Evolutionary conservation across 1,140 invertebrate genomes (phyloP).

Genomic region (Drosophila parvula): DNA sequence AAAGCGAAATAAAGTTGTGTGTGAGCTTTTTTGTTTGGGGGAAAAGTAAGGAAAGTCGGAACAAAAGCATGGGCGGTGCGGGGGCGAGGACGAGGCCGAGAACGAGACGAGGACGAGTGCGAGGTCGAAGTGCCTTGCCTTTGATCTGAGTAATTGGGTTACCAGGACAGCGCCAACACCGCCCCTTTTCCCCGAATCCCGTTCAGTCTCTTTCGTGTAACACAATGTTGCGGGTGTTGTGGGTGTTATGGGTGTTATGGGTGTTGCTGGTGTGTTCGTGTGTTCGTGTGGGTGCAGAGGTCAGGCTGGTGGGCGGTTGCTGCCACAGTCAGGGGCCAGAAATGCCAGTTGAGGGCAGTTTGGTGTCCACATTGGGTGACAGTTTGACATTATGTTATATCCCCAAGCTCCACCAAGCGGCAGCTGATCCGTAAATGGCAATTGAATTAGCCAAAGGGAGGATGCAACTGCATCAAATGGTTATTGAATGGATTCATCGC

Average conservation of each 20-base stretch:
- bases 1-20: not conserved
- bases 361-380: conserved; percentile 9
- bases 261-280: not conserved
- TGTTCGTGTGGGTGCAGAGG: conserved; percentile 39
- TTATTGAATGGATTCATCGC: not conserved
- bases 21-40: not conserved
- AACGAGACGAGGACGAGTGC: conserved; percentile 1
- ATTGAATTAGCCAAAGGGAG: conserved; percentile 7
- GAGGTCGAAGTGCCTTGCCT: conserved; percentile 27
- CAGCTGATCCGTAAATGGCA: conserved; percentile 12
- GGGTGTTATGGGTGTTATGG: conserved; percentile 12
- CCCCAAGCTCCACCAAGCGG: not conserved
- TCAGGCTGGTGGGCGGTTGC: conserved; percentile 33
- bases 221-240: conserved; percentile 14
- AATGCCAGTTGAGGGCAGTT: conserved; percentile 15
- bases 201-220: not conserved
- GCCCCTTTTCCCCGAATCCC: conserved; percentile 10
- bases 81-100: not conserved
- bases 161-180: conserved; percentile 38
- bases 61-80: not conserved
- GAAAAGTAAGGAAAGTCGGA: not conserved
- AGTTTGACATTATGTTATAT: conserved; percentile 29
- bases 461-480: conserved; percentile 8
- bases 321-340: conserved; percentile 15
- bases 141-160: conserved; percentile 61